Evolutionary conservation across 2,888 invertebrate genomes (phyloP).

Genomic region (Coecobrya sp.): DNA sequence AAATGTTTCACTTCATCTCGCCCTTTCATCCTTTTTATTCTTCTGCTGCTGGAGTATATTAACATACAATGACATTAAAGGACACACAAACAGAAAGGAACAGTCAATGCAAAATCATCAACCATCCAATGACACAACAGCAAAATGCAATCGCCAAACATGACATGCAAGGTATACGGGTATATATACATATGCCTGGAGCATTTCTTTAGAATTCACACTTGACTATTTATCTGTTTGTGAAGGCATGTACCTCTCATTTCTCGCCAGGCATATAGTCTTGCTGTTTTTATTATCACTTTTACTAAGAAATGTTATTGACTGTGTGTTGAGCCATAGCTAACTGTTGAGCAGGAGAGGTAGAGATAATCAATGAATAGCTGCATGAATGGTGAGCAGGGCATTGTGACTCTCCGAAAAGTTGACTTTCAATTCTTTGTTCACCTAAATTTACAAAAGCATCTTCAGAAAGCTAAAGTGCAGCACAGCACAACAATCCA

Average conservation of each 20-base stretch:
- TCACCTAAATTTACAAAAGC: conserved; percentile 31
- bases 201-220: conserved; percentile 6
- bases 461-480: conserved; percentile 1
- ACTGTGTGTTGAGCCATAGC: not conserved
- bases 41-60: conserved; percentile 56
- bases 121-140: conserved; percentile 22
- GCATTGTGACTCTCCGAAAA: conserved; percentile 15
- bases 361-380: conserved; percentile 68
- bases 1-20: conserved; percentile 69
- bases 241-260: not conserved
- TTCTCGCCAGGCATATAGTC: not conserved
- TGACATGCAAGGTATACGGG: not conserved
- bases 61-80: conserved; percentile 61
- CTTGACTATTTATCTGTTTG: conserved; percentile 26
- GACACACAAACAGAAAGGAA: not conserved
- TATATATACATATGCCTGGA: not conserved
- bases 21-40: conserved; percentile 64
- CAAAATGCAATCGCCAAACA: not conserved
- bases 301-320: not conserved
- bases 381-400: not conserved
- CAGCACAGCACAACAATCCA: not conserved
- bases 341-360: conserved; percentile 35
- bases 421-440: conserved; percentile 54
- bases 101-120: conserved; percentile 47
- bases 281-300: not conserved